Evolutionary conservation across 2,797 vertebrate species (phyloP).

Genomic region (Podarcis lilfordi): DNA sequence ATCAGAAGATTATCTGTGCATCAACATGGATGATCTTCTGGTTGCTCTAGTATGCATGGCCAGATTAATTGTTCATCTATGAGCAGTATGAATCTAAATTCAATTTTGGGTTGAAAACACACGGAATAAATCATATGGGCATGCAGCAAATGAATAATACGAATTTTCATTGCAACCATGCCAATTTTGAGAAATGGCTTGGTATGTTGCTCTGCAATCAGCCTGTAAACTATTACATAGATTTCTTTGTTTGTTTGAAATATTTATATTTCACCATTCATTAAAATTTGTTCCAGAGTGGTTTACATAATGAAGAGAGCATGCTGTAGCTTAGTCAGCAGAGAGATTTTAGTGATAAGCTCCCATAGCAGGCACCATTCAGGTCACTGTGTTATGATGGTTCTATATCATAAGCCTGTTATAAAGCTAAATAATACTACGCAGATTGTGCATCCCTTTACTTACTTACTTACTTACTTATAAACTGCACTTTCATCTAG

Average conservation of each 20-base stretch:
- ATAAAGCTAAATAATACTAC: too few relatives aligned
- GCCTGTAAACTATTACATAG: not conserved
- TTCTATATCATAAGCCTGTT: too few relatives aligned
- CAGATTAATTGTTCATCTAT: not conserved
- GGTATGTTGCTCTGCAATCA: not conserved
- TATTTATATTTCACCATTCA: too few relatives aligned
- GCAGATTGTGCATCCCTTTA: too few relatives aligned
- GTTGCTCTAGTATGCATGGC: not conserved
- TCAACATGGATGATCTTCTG: not conserved
- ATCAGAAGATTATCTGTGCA: too few relatives aligned
- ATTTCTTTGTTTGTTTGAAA: too few relatives aligned
- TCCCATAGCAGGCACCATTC: too few relatives aligned
- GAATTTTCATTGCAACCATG: not conserved
- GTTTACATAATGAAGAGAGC: not conserved
- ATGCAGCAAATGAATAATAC: not conserved
- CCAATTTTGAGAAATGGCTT: not conserved
- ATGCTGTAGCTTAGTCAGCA: too few relatives aligned
- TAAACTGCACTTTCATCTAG: too few relatives aligned
- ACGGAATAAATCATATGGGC: not conserved
- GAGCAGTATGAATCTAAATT: not conserved
- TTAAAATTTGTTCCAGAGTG: not conserved
- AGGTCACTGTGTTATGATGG: too few relatives aligned
- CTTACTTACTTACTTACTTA: too few relatives aligned
- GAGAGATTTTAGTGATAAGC: too few relatives aligned
- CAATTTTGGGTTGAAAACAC: not conserved